Conservation (phyloP, 2,113 vertebrate species). For the Dromiciops gliroides region DNA sequence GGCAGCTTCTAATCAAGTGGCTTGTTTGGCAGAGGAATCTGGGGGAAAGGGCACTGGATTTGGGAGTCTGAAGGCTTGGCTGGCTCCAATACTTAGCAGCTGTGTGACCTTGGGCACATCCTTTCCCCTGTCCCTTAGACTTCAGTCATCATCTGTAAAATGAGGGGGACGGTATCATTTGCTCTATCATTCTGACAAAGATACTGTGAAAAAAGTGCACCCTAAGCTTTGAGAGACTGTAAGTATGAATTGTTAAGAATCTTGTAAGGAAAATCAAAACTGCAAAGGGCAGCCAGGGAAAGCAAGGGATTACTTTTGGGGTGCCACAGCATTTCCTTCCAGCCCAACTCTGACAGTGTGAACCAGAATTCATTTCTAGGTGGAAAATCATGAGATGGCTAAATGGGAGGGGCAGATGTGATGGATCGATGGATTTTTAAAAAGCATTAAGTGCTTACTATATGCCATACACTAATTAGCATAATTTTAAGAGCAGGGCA, state of each 20-base stretch:
- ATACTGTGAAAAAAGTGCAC: too few relatives aligned
- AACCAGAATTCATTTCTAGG: not conserved
- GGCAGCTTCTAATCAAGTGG: conserved; percentile 46
- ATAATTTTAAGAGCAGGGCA: too few relatives aligned
- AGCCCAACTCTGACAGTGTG: not conserved
- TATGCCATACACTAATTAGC: too few relatives aligned
- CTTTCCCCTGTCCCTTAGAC: not conserved
- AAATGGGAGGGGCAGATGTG: too few relatives aligned
- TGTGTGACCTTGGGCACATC: not conserved
- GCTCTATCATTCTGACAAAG: not conserved
- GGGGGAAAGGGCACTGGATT: not conserved
- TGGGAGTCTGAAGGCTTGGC: not conserved
- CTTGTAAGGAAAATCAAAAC: not conserved
- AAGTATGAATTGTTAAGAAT: not conserved
- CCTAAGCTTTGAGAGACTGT: not conserved
- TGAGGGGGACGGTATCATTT: not conserved
- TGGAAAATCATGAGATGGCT: too few relatives aligned
- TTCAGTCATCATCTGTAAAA: not conserved
- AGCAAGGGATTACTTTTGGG: not conserved
- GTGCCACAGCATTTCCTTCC: not conserved
- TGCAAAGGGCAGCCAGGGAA: not conserved
- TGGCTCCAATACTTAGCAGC: not conserved
- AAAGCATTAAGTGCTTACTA: too few relatives aligned
- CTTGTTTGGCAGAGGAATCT: too few relatives aligned
- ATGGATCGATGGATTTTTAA: too few relatives aligned